Evolutionary conservation across 2,888 invertebrate species (phyloP), one percentile per base, ranked within the genome.

Genomic region (Spilosoma lubricipeda): DNA sequence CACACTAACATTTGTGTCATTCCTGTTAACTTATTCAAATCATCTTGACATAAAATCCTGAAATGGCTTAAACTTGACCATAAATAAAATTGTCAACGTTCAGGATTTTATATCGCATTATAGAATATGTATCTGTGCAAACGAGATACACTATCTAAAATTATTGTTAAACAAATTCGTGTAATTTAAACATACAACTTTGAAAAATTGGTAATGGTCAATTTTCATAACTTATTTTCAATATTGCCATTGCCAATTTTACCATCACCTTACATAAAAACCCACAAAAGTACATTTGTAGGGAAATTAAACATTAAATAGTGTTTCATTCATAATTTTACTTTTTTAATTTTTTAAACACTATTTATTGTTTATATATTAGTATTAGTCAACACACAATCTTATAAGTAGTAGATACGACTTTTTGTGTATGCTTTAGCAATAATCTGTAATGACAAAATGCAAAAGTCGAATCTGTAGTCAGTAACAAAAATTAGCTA

Each of bases 1-100:
- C 93, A 82, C 90, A 90, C 93, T 93, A 94, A 93, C 91, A 92
- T 88, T 88, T 87, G 87, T 91, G 87, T 90, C 94, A 94, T 93
- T 94, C 93, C 90, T 90, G 91, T 91, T 93, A 92, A 88, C 89
- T 86, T 86, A 85, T 83, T 77, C 82, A 81, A 80, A 18, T 77
- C 36, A 69, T 77, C 30, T 77, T 75, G 84, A 84, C 84, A 64
- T 69, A 78, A 80, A 83, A 82, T 83, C 86, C 79, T 18, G 30
- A 82, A 78, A 73, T 74, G 67, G 72, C 11, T 64, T 23, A 64
- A n/a, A 9, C 33, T 15, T 8, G 30, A 5, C 9, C 42, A 9
- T n/a, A n/a, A 20, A n/a, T 27, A 33, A 73, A 68, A n/a, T 39
- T 30, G 5, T 3, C 11, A 13, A 65, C 36, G 45, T 73, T 13